phyloP scores from a whole-genome alignment of 2,797 vertebrate species.

The Discoglossus pictus region DNA sequence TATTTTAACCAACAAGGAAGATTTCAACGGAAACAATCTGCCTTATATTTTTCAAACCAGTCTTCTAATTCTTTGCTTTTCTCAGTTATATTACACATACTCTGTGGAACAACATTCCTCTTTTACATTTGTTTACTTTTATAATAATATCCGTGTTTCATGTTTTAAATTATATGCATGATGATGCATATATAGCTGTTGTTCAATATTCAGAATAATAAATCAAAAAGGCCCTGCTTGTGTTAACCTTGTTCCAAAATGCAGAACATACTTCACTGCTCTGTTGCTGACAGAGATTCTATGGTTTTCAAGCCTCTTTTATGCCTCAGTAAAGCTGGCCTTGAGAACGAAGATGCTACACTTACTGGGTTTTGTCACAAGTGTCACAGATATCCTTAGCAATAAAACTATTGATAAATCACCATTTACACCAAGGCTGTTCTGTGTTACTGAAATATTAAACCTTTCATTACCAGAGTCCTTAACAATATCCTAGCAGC shows the following conservation, averaged over 20 bases:
- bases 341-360: conserved; percentile 29
- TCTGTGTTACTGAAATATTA: neutral
- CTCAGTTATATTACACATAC: too few species aligned
- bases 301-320: conserved; percentile 26
- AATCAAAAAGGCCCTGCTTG: conserved; percentile 30
- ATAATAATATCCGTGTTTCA: conserved; percentile 12
- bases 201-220: conserved; percentile 41
- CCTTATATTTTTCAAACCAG: too few species aligned
- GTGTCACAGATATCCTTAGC: conserved; percentile 5
- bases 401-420: conserved; percentile 22
- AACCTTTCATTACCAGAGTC: too few species aligned
- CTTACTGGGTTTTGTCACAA: conserved; percentile 26
- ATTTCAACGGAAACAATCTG: too few species aligned
- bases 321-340: conserved; percentile 42
- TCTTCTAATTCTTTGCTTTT: too few species aligned
- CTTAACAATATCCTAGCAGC: too few species aligned
- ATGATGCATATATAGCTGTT: conserved; percentile 23
- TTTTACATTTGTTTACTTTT: conserved; percentile 7
- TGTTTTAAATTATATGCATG: conserved; percentile 38
- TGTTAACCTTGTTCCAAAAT: conserved; percentile 39
- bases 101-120: neutral
- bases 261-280: conserved; percentile 30
- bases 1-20: too few species aligned
- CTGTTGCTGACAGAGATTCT: conserved; percentile 35
- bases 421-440: conserved; percentile 15